Base-by-base conservation (phyloP, 2,113 vertebrate genomes). In the Corythaixoides concolor region DNA sequence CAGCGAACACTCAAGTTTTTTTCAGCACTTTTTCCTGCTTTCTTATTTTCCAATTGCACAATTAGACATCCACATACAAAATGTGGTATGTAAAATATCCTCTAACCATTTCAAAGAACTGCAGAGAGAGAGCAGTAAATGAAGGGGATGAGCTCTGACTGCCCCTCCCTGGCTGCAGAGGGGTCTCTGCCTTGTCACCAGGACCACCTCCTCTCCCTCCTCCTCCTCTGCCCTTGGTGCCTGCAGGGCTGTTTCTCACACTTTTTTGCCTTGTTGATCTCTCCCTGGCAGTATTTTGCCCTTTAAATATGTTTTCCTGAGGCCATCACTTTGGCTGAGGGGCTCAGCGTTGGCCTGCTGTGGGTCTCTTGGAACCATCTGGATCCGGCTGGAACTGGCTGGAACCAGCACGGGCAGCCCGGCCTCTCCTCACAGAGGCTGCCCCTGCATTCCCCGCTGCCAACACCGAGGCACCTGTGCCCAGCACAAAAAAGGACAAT, bases 141-240 rank as follows among this genome's bases (percentile, higher is more conserved):
- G 15, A 8, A 55, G 4, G 10, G 8, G 2, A 13, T 35, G 39
- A 83, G 8, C 32, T 67, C 12, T 22, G 3, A 10, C n/a, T 49
- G 15, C 7, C 24, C 12, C 24, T 35, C 13, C 16, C 12, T 0
- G 11, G 11, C 52, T 21, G 37, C 59, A 28, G 11, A 8, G 27
- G 3, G 5, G 7, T 4, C 4, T n/a, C 60, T 4, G 20, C 56
- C 19, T 4, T 0, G 22, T 26, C 0, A 1, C 28, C 1, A 0
- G 39, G 13, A 21, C 5, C 66, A 30, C 19, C 15, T 45, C 14
- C 41, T 56, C 32, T 28, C 6, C 11, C 17, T 11, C 11, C 8
- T 17, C 14, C 45, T 64, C 10, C 23, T 66, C 50, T 19, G 8
- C 47, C 11, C 8, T 23, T 43, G 2, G 6, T n/a, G n/a, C 3